Evolutionary conservation across 2,113 vertebrate genomes (phyloP).

Genomic region (Tricholaema leucomelas): DNA sequence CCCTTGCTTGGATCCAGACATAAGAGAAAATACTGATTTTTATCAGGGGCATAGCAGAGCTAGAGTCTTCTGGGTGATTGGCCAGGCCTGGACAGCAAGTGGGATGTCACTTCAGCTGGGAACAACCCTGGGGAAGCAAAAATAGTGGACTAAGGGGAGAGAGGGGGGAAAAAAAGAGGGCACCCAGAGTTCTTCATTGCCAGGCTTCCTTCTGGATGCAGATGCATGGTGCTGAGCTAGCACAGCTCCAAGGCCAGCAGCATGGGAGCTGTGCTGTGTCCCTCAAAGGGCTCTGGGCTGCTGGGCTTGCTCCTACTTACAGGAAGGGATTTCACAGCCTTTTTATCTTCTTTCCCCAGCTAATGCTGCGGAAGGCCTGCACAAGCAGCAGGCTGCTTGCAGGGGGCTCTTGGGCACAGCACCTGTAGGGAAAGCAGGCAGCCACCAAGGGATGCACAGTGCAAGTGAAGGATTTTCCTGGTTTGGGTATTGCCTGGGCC

Average conservation of each 20-base stretch:
- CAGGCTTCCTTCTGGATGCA: background rate
- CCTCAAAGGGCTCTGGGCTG: background rate
- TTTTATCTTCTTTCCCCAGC: background rate
- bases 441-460: rapidly evolving
- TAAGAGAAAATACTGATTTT: background rate
- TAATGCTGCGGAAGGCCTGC: background rate
- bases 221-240: background rate
- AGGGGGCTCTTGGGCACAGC: background rate
- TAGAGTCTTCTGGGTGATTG: background rate
- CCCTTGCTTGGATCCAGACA: background rate
- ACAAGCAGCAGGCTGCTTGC: background rate
- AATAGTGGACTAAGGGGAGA: background rate
- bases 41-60: background rate
- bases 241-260: rapidly evolving
- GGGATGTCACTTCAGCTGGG: rapidly evolving
- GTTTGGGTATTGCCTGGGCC: background rate
- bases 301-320: background rate
- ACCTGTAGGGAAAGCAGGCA: rapidly evolving
- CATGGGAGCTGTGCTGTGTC: background rate
- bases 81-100: background rate
- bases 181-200: rapidly evolving
- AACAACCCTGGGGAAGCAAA: background rate
- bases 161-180: no score
- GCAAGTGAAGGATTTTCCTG: background rate
- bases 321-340: background rate